Conservation (phyloP, 2,888 invertebrate genomes). For the Protophormia terraenovae region DNA sequence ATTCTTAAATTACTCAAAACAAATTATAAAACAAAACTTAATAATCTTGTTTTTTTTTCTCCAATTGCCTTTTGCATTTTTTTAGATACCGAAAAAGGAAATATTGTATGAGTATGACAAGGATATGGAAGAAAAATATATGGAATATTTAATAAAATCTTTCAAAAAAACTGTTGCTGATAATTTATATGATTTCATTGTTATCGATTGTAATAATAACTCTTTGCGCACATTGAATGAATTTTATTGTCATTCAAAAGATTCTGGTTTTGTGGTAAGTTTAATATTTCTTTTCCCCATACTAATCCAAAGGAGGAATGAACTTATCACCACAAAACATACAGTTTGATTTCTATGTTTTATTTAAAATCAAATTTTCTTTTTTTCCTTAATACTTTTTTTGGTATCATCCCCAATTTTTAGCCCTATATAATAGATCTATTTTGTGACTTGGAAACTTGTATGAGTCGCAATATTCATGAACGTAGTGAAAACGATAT, state of each 20-base stretch:
- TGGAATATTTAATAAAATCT: slow-evolving; percentile 91
- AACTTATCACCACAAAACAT: not conserved
- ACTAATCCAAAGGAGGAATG: not conserved
- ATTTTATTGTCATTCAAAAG: slow-evolving; percentile 92
- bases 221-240: slow-evolving; percentile 91
- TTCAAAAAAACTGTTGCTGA: slow-evolving; percentile 95
- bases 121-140: slow-evolving; percentile 90
- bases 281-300: not conserved
- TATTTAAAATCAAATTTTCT: not conserved
- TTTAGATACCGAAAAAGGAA: slow-evolving; percentile 82
- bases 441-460: slow-evolving; percentile 89
- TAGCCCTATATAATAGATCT: slow-evolving; percentile 96
- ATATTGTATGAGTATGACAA: slow-evolving; percentile 90
- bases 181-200: slow-evolving; percentile 95
- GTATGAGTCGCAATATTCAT: slow-evolving; percentile 93
- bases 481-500: slow-evolving; percentile 90
- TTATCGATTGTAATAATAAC: slow-evolving; percentile 95
- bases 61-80: not conserved
- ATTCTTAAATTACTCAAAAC: not conserved
- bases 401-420: not conserved
- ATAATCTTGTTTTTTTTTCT: not conserved
- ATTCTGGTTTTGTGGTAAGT: slow-evolving; percentile 79
- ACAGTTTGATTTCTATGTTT: not conserved
- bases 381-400: slow-evolving; percentile 12
- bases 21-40: not conserved